These are phyloP conservation scores for Callosobruchus maculatus DNA, from an alignment of 2,888 invertebrate species.

Conservation along the genomic window DNA sequence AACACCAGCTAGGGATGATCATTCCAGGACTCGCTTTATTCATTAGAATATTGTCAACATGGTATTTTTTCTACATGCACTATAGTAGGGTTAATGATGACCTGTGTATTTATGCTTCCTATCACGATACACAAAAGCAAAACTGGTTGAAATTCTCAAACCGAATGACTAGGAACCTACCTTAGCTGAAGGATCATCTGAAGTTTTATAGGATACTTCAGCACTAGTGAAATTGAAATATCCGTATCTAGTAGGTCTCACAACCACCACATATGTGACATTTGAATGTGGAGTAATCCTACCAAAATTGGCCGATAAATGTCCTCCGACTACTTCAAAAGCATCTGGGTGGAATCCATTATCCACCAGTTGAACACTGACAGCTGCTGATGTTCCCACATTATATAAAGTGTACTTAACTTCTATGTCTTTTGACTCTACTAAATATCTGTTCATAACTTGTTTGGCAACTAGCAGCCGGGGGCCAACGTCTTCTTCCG, in stretches of 20 bases:
- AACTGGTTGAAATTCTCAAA: too few species aligned
- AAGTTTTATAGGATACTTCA: conserved; percentile 81
- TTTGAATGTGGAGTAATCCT: conserved; percentile 91
- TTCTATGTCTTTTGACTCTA: conserved; percentile 94
- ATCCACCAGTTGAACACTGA: conserved; percentile 84
- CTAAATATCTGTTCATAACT: conserved; percentile 91
- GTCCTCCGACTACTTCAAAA: conserved; percentile 86
- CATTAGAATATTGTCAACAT: too few species aligned
- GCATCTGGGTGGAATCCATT: conserved; percentile 89
- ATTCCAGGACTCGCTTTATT: too few species aligned
- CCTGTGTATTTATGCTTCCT: too few species aligned
- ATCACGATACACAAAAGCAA: too few species aligned
- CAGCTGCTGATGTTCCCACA: conserved; percentile 87
- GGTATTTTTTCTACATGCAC: too few species aligned
- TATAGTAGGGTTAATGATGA: too few species aligned
- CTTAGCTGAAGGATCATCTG: conserved; percentile 52
- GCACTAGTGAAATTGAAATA: conserved; percentile 98
- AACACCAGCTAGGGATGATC: too few species aligned
- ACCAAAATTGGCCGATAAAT: conserved; percentile 76
- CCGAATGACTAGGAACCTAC: conserved; percentile 22
- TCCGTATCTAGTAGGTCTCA: conserved; percentile 84
- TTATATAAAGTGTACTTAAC: conserved; percentile 94
- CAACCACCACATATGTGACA: conserved; percentile 89
- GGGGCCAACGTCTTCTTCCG: conserved; percentile 71
- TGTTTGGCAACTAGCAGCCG: conserved; percentile 88